Percentiles rank a stretch among this genome's conserved stretches.
phyloP scores from a whole-genome alignment of 2,113 vertebrate genomes.

The Columba livia region DNA sequence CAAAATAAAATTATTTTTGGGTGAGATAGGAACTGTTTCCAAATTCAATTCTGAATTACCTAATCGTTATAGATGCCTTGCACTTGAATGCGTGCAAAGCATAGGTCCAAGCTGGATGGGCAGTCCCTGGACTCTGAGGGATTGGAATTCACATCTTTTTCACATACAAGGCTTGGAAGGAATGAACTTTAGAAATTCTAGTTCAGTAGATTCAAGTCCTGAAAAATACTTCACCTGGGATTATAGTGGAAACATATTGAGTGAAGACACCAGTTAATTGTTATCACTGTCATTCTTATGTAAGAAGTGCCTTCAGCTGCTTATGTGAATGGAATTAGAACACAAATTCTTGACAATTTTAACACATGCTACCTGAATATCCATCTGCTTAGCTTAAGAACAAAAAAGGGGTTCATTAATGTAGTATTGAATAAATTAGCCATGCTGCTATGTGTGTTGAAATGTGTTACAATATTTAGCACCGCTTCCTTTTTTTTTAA shows the following conservation, averaged over 20 bases:
- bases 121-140: background rate
- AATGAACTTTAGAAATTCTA: conserved; percentile 11
- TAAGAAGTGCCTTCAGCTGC: background rate
- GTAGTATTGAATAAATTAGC: conserved; percentile 10
- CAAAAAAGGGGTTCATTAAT: conserved; percentile 26
- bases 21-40: background rate
- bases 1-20: background rate
- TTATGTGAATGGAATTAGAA: conserved; percentile 4
- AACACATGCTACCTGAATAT: conserved; percentile 59
- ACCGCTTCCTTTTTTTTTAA: background rate
- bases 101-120: background rate
- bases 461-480: background rate
- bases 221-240: conserved; percentile 12
- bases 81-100: background rate
- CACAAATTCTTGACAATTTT: conserved; percentile 34
- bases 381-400: conserved; percentile 49
- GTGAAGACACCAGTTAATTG: conserved; percentile 31
- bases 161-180: background rate
- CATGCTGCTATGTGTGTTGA: background rate
- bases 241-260: conserved; percentile 17
- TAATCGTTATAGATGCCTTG: background rate
- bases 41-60: background rate
- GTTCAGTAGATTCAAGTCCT: background rate
- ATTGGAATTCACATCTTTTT: background rate
- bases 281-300: background rate